Conservation (phyloP, 2,888 invertebrate genomes). For the Blastobasis adustella region DNA sequence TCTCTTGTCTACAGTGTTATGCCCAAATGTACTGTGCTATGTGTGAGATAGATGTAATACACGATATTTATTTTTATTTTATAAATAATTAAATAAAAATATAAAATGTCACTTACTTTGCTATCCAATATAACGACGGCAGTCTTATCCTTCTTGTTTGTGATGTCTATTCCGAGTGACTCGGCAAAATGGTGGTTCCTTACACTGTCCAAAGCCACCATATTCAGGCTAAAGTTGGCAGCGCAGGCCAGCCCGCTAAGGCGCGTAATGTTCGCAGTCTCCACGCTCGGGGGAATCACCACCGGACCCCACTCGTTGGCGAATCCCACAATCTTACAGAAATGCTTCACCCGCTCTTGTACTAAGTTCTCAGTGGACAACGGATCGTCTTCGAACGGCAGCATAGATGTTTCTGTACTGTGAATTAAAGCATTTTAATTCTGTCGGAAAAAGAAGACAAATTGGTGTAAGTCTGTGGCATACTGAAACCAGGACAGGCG, state of each 20-base stretch:
- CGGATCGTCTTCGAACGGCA: slow-evolving; percentile 63
- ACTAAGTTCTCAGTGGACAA: slow-evolving; percentile 70
- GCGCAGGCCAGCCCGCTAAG: slow-evolving; percentile 66
- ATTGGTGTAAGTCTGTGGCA: neutral
- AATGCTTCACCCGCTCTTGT: slow-evolving; percentile 49
- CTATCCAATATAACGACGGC: slow-evolving; percentile 82
- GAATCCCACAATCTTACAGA: slow-evolving; percentile 51
- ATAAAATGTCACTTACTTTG: slow-evolving; percentile 71
- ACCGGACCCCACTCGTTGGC: slow-evolving; percentile 53
- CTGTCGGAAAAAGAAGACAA: slow-evolving; percentile 4
- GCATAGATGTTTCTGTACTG: slow-evolving; percentile 62
- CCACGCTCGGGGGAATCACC: slow-evolving; percentile 34
- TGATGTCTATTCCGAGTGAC: slow-evolving; percentile 81
- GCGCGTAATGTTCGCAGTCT: slow-evolving; percentile 32
- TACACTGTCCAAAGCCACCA: slow-evolving; percentile 83
- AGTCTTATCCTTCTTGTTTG: slow-evolving; percentile 75
- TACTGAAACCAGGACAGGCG: too few relatives aligned
- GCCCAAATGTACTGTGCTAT: too few relatives aligned
- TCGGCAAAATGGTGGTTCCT: slow-evolving; percentile 84
- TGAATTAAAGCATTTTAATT: slow-evolving; percentile 13
- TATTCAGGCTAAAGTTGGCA: slow-evolving; percentile 46
- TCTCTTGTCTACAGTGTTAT: too few relatives aligned
- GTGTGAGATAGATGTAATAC: too few relatives aligned
- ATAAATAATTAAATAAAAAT: too few relatives aligned
- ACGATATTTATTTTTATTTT: too few relatives aligned